Conservation (phyloP, 2,113 vertebrate genomes). For the Stegastes partitus region DNA sequence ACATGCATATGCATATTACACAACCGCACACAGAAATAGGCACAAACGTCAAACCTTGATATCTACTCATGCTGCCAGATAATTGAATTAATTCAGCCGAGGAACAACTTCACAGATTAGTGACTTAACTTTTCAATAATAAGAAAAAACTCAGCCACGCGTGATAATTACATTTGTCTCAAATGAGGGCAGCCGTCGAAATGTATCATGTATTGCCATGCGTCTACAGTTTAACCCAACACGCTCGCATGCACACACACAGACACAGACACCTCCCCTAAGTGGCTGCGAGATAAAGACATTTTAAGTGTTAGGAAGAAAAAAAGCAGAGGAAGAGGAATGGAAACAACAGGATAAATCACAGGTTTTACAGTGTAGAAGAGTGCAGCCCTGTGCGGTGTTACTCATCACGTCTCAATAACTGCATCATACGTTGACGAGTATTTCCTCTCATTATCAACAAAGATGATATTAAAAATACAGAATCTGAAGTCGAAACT, state of each 20-base stretch:
- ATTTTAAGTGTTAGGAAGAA: slow-evolving; percentile 40
- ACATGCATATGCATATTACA: slow-evolving; percentile 49
- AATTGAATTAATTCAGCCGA: slow-evolving; percentile 82
- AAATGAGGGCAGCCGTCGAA: slow-evolving; percentile 80
- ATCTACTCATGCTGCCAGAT: slow-evolving; percentile 75
- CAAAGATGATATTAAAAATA: too few species aligned
- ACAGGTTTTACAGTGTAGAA: background rate
- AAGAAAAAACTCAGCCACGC: slow-evolving; percentile 78
- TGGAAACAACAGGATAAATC: background rate
- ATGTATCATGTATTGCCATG: slow-evolving; percentile 69
- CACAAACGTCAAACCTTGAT: slow-evolving; percentile 70
- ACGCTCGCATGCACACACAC: slow-evolving; percentile 17
- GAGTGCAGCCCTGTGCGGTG: too few species aligned
- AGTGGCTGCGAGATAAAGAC: slow-evolving; percentile 38
- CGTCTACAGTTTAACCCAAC: slow-evolving; percentile 50
- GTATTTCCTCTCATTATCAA: too few species aligned
- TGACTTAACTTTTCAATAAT: slow-evolving; percentile 83
- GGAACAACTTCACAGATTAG: slow-evolving; percentile 84
- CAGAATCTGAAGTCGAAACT: too few species aligned
- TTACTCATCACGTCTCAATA: too few species aligned
- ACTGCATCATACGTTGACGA: too few species aligned
- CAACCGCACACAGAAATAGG: slow-evolving; percentile 32
- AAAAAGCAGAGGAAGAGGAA: slow-evolving; percentile 11
- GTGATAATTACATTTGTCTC: slow-evolving; percentile 83
- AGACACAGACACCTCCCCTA: slow-evolving; percentile 16